Base-by-base conservation (phyloP, 2,888 invertebrate genomes). In the Ceriagrion tenellum region DNA sequence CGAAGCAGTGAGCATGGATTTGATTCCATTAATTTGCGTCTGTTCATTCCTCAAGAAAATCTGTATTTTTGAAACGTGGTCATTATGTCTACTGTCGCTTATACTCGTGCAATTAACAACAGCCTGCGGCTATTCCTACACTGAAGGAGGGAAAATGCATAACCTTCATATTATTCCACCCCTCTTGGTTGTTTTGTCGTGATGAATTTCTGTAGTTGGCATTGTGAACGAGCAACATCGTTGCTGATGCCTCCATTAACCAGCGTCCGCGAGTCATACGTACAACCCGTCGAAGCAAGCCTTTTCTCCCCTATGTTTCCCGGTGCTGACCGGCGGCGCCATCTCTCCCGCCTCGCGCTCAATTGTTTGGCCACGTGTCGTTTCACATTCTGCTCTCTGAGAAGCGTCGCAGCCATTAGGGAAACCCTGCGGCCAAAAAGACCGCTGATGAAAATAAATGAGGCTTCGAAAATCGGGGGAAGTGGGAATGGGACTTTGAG, bases 351-450 rank as follows among this genome's bases (percentile, higher is more conserved):
- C n/a, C n/a, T 35, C 18, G 30, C 35, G 81, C 69, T 81, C 81
- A 35, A 81, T 81, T 81, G 81, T 81, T 81, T 35, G 81, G 81
- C 81, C 81, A 81, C 81, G 81, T 35, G 81, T 81, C 81, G 81
- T 16, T 81, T 81, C 81, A 81, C 35, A 35, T 81, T 30, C 35
- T 16, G 81, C 81, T 35, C 81, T 18, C 81, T 35, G 1, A 81
- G 35, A 16, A 35, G 35, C 81, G 26, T 16, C 4, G 81, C 23
- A 81, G 35, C 81, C 18, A 81, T 81, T 81, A 35, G 30, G 81
- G 81, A 81, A 81, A 81, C 81, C 35, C 23, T 81, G 35, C 81
- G 35, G 35, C 81, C 30, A 81, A 1, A 81, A 81, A 81, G 81
- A 16, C 35, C 13, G 13, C 30, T 81, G 81, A 81, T 81, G 81